phyloP scores from a whole-genome alignment of 1,140 invertebrate genomes.

The Drosophila repleta region DNA sequence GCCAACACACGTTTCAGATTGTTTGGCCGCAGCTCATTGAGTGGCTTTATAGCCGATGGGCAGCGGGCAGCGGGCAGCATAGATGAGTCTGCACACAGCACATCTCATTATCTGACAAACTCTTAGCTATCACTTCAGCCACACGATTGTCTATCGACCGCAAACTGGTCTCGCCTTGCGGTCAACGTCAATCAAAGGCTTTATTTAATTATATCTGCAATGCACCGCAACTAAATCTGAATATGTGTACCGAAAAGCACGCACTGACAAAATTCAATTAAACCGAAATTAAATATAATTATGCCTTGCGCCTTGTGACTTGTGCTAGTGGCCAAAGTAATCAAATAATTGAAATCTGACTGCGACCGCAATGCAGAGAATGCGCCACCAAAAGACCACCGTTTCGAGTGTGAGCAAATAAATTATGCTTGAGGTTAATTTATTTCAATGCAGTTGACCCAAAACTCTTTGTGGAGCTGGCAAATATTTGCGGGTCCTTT shows the following conservation, averaged over 20 bases:
- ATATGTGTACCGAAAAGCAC: neutral
- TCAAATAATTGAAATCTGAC: constrained; percentile 2
- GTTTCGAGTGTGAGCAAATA: too few species aligned
- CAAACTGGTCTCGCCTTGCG: constrained; percentile 33
- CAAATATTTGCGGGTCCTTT: too few species aligned
- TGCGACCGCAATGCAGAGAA: neutral
- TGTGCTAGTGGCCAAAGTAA: neutral
- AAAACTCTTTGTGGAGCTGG: too few species aligned
- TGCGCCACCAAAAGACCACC: neutral
- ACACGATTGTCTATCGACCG: neutral
- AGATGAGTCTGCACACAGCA: neutral
- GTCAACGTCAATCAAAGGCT: constrained; percentile 39
- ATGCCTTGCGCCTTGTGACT: neutral
- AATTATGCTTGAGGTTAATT: neutral
- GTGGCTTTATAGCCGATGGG: constrained; percentile 1
- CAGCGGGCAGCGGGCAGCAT: neutral
- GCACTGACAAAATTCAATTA: neutral
- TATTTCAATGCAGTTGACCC: too few species aligned
- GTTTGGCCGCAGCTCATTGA: constrained; percentile 26
- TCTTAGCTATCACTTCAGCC: constrained; percentile 16
- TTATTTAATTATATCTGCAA: constrained; percentile 43
- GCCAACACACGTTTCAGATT: constrained; percentile 43
- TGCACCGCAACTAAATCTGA: constrained; percentile 22
- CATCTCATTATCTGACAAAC: neutral
- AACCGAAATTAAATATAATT: neutral